phyloP scores from a whole-genome alignment of 2,888 invertebrate genomes.

The Heteropelma amictum region DNA sequence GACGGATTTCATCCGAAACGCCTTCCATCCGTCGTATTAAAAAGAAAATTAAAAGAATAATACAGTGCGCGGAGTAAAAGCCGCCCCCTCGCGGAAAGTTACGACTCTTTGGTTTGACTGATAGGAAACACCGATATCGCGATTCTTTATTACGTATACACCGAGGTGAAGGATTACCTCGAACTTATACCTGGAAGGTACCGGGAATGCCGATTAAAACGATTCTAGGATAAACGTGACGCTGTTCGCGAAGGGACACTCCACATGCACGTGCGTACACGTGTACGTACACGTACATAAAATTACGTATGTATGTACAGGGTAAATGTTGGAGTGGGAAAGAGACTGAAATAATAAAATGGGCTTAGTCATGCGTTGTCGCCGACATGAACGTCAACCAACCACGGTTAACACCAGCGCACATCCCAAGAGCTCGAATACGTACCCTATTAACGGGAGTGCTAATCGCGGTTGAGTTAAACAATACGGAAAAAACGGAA shows the following conservation, averaged over 20 bases:
- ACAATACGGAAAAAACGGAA: not conserved
- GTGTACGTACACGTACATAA: not conserved
- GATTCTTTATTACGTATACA: conserved; percentile 4
- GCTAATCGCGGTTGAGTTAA: conserved; percentile 29
- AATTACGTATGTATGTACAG: conserved; percentile 14
- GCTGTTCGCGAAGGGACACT: conserved; percentile 36
- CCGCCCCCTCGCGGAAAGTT: conserved; percentile 48
- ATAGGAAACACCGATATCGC: conserved; percentile 30
- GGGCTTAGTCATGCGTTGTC: conserved; percentile 66
- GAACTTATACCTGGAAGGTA: conserved; percentile 60
- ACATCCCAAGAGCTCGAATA: conserved; percentile 1
- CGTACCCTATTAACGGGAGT: conserved; percentile 40
- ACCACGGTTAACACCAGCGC: not conserved
- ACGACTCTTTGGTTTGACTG: conserved; percentile 50
- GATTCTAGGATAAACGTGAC: conserved; percentile 58
- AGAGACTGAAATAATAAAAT: conserved; percentile 60
- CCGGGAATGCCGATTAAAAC: conserved; percentile 64
- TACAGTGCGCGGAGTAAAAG: too few relatives aligned
- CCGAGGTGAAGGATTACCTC: conserved; percentile 37
- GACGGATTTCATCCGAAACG: too few relatives aligned
- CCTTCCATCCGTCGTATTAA: too few relatives aligned
- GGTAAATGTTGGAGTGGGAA: conserved; percentile 45
- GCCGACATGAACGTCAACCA: conserved; percentile 6
- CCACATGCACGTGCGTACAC: not conserved
- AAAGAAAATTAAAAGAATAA: not conserved